A percentile compares a stretch with the other conserved stretches of the same genome.
These are phyloP conservation scores for Eupsittula cactorum DNA, from an alignment of 2,113 vertebrate genomes.

Conservation along the genomic window DNA sequence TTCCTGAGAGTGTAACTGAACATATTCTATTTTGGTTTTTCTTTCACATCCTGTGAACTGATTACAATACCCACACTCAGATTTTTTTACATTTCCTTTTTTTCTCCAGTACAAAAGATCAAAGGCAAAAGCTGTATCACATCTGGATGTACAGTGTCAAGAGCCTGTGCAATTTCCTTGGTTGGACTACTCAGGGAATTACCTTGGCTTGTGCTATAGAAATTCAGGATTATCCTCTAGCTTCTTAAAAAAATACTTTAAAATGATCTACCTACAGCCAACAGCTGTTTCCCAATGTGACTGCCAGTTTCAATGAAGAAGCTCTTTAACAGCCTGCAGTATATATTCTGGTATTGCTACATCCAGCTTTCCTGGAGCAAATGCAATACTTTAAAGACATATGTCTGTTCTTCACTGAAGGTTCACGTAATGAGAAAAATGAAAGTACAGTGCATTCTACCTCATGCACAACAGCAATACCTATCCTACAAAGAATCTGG, in stretches of 20 bases:
- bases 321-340: neutral
- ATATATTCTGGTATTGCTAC: neutral
- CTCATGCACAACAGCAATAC: neutral
- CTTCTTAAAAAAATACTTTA: conserved; percentile 41
- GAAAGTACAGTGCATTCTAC: neutral
- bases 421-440: neutral
- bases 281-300: conserved; percentile 35
- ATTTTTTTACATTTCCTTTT: neutral
- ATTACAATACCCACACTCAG: neutral
- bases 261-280: conserved; percentile 54
- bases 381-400: conserved; percentile 11
- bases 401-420: neutral
- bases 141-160: conserved; percentile 22
- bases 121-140: conserved; percentile 25
- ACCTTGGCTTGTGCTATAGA: conserved; percentile 35
- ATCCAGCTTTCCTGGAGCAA: conserved; percentile 3
- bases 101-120: conserved; percentile 18
- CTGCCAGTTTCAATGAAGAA: conserved; percentile 63
- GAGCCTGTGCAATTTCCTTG: conserved; percentile 49
- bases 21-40: neutral
- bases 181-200: conserved; percentile 33
- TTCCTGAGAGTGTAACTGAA: neutral
- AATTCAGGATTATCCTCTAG: conserved; percentile 44
- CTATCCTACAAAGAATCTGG: neutral
- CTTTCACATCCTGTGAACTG: neutral